Base-by-base conservation (phyloP, 2,888 invertebrate genomes). In the Eupelmus urozonus region DNA sequence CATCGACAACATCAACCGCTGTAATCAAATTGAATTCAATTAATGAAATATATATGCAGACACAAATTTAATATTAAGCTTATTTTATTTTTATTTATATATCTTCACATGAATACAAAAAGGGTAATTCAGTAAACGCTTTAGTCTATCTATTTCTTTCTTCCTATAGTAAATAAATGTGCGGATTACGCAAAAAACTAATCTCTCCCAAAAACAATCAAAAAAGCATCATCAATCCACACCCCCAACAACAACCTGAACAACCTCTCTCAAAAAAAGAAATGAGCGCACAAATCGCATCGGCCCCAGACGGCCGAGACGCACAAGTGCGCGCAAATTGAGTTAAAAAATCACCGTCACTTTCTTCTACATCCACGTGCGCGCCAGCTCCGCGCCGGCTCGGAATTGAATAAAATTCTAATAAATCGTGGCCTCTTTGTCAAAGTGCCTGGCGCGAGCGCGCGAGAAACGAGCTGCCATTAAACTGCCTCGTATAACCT, bases 1-100 rank as follows among this genome's bases (percentile, higher is more conserved):
- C 77, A 18, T 87, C 86, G 11, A 82, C 81, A 45, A 82, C 83
- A 66, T 83, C 85, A 84, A 81, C 20, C 55, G 81, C 81, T 76
- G 78, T 60, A 80, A 67, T 16, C 23, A 27, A 53, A 62, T 45
- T 34, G 9, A 34, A 5, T 34, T 34, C 9, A 34, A 34, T 34
- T 34, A 34, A 34, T 34, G 9, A 34, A n/a, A n/a, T n/a, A n/a
- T n/a, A 5, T 34, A 34, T 34, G 34, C 34, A 34, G 9, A 34
- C 5, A 5, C 34, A 34, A 34, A 34, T 34, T 34, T 34, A 34
- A 3, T 34, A 34, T 34, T 34, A 9, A 34, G 3, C 34, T 5
- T 34, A 34, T 34, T 34, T 34, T 34, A 5, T 34, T 34, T 5
- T 5, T 34, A 34, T 34, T 34, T 34, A 34, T n/a, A n/a, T n/a